Evolutionary conservation across 1,140 invertebrate species (phyloP), one percentile per base, ranked within the genome.

Genomic region (Bombus sibiricus): DNA sequence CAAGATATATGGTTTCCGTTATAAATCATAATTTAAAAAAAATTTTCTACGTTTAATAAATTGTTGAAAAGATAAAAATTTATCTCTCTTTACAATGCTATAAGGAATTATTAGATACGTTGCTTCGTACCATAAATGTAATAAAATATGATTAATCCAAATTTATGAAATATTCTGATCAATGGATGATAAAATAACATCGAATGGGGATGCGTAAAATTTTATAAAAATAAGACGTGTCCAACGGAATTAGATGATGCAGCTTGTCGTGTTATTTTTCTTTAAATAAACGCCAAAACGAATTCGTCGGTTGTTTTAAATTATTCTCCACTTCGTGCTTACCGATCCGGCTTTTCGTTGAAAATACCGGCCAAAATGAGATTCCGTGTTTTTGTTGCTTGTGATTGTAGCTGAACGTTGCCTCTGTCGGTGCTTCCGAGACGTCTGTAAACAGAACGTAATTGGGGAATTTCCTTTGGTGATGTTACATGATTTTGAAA

Each of bases 231-330:
- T 5, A 5, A 25, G 12, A 13, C 25, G 10, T n/a, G 25, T n/a
- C 12, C 59, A 13, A 62, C 3, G 10, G 5, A 53, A 53, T 53
- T 53, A 22, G 1, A 53, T 6, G 47, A 53, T 53, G 5, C 47
- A 53, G 18, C 1, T 18, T 18, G 47, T 0, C 47, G 1, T 32
- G 10, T 37, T 62, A 28, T 47, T 43, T 47, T 12, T 22, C n/a
- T 78, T 43, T 43, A 59, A 76, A 39, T 59, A 76, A 59, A 59
- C 34, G 12, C 34, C 25, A 76, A 76, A 53, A 59, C 34, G 53
- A 59, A 76, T 59, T 37, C 34, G 34, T 6, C 25, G 47, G 15
- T 59, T n/a, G 74, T 37, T 39, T 59, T 15, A 1, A 12, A 9
- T 53, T 34, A 57, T 76, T 76, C 28, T 37, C 12, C 22, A 15